Percentiles rank a stretch among this genome's conserved stretches.
Conservation (phyloP, 2,888 invertebrate species). For the Stenichneumon culpator region DNA sequence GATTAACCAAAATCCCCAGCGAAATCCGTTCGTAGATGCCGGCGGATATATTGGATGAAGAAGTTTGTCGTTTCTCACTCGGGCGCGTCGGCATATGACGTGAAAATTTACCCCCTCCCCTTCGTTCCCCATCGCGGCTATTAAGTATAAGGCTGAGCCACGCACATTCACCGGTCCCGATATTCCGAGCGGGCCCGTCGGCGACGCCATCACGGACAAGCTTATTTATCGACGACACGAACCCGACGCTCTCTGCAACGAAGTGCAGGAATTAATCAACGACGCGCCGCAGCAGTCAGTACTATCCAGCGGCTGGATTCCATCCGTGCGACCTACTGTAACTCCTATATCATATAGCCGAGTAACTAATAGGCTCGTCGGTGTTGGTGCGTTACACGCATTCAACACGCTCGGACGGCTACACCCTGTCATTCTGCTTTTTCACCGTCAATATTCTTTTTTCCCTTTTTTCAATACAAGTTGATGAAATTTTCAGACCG, state of each 20-base stretch:
- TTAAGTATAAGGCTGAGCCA: conserved; percentile 16
- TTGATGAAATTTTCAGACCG: conserved; percentile 61
- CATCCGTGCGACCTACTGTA: conserved; percentile 32
- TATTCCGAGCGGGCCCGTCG: conserved; percentile 34
- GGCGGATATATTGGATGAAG: not conserved
- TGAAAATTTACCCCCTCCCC: conserved; percentile 70
- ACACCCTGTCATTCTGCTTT: conserved; percentile 20
- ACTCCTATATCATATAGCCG: conserved; percentile 6
- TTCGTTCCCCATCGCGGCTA: conserved; percentile 51
- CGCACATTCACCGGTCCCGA: conserved; percentile 6
- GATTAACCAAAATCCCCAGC: not conserved
- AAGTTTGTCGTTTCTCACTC: conserved; percentile 73
- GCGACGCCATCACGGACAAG: conserved; percentile 52
- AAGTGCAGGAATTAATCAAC: conserved; percentile 74
- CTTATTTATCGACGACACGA: conserved; percentile 73
- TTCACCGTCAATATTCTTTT: not conserved
- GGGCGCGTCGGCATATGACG: conserved; percentile 72
- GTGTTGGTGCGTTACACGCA: conserved; percentile 34
- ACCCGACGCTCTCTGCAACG: conserved; percentile 68
- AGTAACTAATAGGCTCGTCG: conserved; percentile 11
- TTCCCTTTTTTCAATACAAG: conserved; percentile 24
- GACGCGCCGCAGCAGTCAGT: conserved; percentile 53
- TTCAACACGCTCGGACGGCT: conserved; percentile 15
- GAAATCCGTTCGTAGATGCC: not conserved
- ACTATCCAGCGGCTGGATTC: conserved; percentile 26